Conservation (phyloP, 2,888 invertebrate species). For the Nebria brevicollis region DNA sequence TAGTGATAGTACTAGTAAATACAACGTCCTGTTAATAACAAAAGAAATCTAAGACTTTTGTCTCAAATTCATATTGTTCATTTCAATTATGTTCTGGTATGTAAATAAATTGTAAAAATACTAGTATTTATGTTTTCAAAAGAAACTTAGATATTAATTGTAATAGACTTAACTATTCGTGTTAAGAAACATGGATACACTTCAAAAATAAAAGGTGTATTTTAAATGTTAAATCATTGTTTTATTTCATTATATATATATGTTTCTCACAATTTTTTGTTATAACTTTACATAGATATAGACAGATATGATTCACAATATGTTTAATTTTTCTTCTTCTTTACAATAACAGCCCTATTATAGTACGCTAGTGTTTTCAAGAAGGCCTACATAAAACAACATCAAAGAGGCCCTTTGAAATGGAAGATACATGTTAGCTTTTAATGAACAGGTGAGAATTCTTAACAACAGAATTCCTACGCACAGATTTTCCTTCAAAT, state of each 20-base stretch:
- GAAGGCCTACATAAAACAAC: conserved; percentile 5
- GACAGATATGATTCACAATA: conserved; percentile 47
- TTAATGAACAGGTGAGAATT: conserved; percentile 46
- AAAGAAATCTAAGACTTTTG: background rate
- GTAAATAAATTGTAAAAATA: conserved; percentile 46
- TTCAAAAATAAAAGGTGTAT: conserved; percentile 57
- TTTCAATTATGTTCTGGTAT: conserved; percentile 10
- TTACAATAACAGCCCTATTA: conserved; percentile 34
- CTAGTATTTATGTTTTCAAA: conserved; percentile 45
- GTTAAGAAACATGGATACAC: conserved; percentile 57
- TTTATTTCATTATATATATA: conserved; percentile 25
- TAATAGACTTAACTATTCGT: conserved; percentile 51
- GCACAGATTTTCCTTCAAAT: conserved; percentile 32
- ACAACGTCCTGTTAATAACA: background rate
- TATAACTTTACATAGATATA: conserved; percentile 35
- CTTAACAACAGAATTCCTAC: conserved; percentile 31
- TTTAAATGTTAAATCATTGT: conserved; percentile 52
- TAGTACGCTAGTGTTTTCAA: conserved; percentile 38
- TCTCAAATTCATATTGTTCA: background rate
- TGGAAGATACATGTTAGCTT: conserved; percentile 41
- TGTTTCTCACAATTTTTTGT: conserved; percentile 28
- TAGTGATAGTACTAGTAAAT: background rate
- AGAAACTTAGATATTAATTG: conserved; percentile 38
- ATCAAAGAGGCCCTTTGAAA: conserved; percentile 29
- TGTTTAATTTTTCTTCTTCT: conserved; percentile 20